Conservation (phyloP, 2,797 vertebrate genomes). For the Cirrhinus mrigala region DNA sequence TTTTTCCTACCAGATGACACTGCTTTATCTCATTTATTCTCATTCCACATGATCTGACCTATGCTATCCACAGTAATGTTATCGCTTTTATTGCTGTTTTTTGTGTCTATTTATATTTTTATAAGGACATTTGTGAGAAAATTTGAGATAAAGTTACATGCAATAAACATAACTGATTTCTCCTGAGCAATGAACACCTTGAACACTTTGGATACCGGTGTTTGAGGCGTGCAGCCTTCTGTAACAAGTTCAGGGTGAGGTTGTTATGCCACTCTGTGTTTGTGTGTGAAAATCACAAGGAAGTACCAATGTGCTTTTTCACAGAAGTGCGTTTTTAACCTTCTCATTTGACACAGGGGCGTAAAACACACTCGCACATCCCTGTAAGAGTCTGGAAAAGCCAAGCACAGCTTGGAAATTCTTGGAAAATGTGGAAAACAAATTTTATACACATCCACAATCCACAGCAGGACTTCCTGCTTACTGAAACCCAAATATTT, state of each 20-base stretch:
- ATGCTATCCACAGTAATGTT: not conserved
- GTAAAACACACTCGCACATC: slow-evolving; percentile 23
- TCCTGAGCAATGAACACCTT: not conserved
- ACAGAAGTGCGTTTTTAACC: slow-evolving; percentile 17
- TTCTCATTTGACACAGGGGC: slow-evolving; percentile 10
- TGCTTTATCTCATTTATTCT: not conserved
- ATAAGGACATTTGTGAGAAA: not conserved
- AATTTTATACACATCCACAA: not conserved
- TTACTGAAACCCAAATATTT: not conserved
- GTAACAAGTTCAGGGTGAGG: slow-evolving; percentile 1
- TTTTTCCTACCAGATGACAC: not conserved
- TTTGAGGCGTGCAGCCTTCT: not conserved
- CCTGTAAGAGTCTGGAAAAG: not conserved
- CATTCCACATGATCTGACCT: not conserved
- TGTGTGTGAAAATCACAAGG: slow-evolving; percentile 23
- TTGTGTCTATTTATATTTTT: not conserved
- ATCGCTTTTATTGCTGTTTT: not conserved
- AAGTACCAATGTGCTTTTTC: slow-evolving; percentile 10
- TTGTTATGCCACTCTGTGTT: not conserved
- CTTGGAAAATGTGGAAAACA: slow-evolving; percentile 17
- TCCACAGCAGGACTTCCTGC: not conserved
- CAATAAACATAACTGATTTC: not conserved
- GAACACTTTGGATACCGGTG: not conserved
- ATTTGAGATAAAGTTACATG: not conserved
- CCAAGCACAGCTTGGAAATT: not conserved